These are phyloP conservation scores for Podarcis lilfordi DNA, from an alignment of 2,797 vertebrate genomes.

Conservation along the genomic window DNA sequence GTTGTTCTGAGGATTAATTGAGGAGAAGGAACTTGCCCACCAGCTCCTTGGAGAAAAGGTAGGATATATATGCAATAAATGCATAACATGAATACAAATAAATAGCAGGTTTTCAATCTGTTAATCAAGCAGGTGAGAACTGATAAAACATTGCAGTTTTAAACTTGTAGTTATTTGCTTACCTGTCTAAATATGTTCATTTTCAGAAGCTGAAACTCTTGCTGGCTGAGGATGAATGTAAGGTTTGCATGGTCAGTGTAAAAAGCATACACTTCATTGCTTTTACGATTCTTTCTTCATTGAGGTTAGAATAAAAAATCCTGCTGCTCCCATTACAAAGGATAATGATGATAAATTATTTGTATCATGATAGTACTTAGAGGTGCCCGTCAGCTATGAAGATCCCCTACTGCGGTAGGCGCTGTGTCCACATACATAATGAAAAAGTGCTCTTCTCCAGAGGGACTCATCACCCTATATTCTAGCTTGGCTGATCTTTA, in stretches of 20 bases:
- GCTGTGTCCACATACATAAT: neutral
- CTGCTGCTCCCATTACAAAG: neutral
- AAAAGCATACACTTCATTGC: neutral
- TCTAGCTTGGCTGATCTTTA: neutral
- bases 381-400: neutral
- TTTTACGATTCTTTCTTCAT: accelerated
- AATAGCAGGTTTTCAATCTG: no score
- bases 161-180: neutral
- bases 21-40: no score
- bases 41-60: no score
- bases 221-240: conserved; percentile 1
- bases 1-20: no score
- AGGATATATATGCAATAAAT: no score
- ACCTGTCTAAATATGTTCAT: conserved; percentile 3
- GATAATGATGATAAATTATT: neutral
- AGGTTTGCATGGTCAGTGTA: neutral
- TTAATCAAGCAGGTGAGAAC: no score
- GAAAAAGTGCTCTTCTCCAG: neutral
- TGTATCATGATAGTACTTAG: neutral
- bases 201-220: conserved; percentile 32
- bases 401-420: neutral
- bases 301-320: neutral
- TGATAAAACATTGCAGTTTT: no score
- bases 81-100: no score
- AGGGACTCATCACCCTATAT: neutral